Base-by-base conservation (phyloP, 2,888 invertebrate species). In the Pasiphila rectangulata region DNA sequence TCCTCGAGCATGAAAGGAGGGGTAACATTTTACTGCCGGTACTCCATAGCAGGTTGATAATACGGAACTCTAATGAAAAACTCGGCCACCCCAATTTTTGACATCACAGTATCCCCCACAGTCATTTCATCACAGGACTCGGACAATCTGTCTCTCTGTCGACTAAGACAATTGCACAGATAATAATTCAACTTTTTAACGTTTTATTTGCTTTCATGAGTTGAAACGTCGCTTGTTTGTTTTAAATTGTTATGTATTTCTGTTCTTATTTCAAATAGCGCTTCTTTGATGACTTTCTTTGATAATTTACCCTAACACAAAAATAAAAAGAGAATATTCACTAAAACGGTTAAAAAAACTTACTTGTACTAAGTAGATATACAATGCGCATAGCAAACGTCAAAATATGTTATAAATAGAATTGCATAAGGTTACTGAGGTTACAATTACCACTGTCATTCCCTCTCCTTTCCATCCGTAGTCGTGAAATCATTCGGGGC, bases 81-180 rank as follows among this genome's bases (percentile, higher is more conserved):
- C 37, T 25, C 23, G 9, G 37, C 50, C 50, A 46, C 50, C 50
- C 50, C 38, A 41, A 15, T 50, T 50, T 50, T 50, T 41, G 45
- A 50, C 45, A 29, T 41, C 36, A 32, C 37, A 21, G 49, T 44
- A 41, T 43, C 52, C 51, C 51, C 51, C 48, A 34, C 25, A 9
- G 24, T 32, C 32, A 38, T 16, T 52, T 47, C 57, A 55, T 29
- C 23, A 29, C n/a, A n/a, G n/a, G n/a, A n/a, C 45, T 44, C 37
- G 1, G 37, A 44, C 25, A 58, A 58, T 58, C 56, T 56, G 55
- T 46, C 46, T 51, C 49, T 30, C 43, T 48, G 45, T 37, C 53
- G 46, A 27, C 41, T 48, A 43, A 57, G 57, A 59, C 57, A 59
- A 59, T 47, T 52, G 59, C 51, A 52, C 45, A 56, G 57, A 59